Base-by-base conservation (phyloP, 2,113 vertebrate species). In the Rana temporaria region DNA sequence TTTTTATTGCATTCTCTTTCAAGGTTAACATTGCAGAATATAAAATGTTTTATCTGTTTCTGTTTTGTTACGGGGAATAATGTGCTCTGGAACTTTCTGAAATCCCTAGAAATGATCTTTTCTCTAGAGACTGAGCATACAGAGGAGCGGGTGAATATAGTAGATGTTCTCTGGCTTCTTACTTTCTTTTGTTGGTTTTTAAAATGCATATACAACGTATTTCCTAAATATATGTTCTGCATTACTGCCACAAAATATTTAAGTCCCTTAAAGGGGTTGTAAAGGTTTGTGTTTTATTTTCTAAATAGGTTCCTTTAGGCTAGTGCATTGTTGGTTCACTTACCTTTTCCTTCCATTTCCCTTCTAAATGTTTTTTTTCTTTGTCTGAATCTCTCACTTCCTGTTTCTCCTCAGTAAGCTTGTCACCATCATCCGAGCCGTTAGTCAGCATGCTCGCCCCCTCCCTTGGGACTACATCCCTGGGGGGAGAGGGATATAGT, bases 21-120 rank as follows among this genome's bases (percentile, higher is more conserved):
- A 81, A 81, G 79, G 79, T 71, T 81, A 73, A 68, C 38, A 55
- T 64, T 22, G 57, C n/a, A 16, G 22, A 56, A 73, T 81, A 32
- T 79, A 53, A 18, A n/a, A 73, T 20, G 38, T 42, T 73, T 81
- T 79, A 18, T 66, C 62, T 59, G 38, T n/a, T 48, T 66, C 26
- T 38, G 6, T 70, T 68, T 79, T 71, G 67, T 71, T 62, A 48
- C 17, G 68, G 48, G 57, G 26, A 79, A 67, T 79, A 79, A 79
- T 79, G 77, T 57, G 22, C 22, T 22, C 11, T 20, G 20, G 56
- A 24, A 32, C 19, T n/a, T n/a, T 81, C 69, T 56, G 14, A 55
- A 34, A 73, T 81, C 69, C 69, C 69, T 81, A 65, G 68, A 73
- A 63, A 26, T 62, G 24, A 4, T 22, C 26, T 26, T 73, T 73